Evolutionary conservation across 30 jellyfish, hydroid and myxozoan genomes (phyloP).

Genomic region (Chrysaora quinquecirrha): DNA sequence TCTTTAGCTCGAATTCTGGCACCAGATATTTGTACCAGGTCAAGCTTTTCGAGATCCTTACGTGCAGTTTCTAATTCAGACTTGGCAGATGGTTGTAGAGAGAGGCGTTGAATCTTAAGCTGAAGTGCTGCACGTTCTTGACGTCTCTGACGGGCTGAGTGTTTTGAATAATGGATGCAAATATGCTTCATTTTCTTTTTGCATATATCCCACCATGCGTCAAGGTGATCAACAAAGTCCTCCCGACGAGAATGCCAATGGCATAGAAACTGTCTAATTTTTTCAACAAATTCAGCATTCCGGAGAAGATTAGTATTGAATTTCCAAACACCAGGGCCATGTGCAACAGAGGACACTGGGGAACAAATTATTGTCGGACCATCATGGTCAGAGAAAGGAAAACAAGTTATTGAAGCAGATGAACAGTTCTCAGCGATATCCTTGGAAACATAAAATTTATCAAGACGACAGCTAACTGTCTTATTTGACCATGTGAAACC

Average conservation of each 20-base stretch:
- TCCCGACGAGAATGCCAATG: background rate
- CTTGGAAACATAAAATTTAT: background rate
- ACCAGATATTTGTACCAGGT: background rate
- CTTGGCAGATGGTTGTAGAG: background rate
- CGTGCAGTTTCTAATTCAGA: background rate
- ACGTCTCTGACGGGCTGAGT: background rate
- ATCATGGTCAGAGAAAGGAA: no score
- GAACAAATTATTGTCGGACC: background rate
- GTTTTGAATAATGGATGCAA: slow-evolving; percentile 1
- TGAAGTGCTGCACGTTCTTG: background rate
- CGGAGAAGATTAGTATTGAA: background rate
- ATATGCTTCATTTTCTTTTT: slow-evolving; percentile 25
- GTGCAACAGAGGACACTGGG: background rate
- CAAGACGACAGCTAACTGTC: background rate
- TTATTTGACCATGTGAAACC: slow-evolving; percentile 3
- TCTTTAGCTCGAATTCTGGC: background rate
- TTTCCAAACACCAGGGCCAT: slow-evolving; percentile 1
- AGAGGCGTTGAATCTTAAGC: background rate
- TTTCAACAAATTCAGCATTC: background rate
- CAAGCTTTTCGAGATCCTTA: background rate
- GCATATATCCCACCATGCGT: slow-evolving; percentile 49
- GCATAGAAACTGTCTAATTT: background rate
- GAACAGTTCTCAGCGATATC: background rate
- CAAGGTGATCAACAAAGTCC: background rate
- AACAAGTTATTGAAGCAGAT: background rate